Percentiles rank a stretch among this genome's conserved stretches.
Conservation (phyloP, 2,888 invertebrate species). For the Branchinecta sandiegonensis region DNA sequence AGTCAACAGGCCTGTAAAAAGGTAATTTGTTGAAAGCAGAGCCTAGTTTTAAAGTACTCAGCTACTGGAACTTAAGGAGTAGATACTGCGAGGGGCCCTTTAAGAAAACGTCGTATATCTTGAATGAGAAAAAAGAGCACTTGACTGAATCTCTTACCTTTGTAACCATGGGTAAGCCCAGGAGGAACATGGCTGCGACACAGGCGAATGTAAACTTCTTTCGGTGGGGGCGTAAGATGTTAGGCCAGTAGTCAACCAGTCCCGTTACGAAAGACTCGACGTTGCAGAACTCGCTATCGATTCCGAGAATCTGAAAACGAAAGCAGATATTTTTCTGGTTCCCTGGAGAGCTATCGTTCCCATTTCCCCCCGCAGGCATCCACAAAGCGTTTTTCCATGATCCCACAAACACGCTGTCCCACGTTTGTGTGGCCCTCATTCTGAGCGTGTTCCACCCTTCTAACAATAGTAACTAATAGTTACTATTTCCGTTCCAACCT, state of each 20-base stretch:
- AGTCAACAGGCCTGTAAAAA: too few relatives aligned
- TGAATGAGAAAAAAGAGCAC: too few relatives aligned
- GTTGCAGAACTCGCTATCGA: constrained; percentile 58
- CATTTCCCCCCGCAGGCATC: neutral
- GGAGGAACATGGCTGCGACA: constrained; percentile 43
- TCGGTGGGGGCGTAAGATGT: constrained; percentile 42
- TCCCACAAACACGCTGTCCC: too few relatives aligned
- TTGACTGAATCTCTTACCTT: constrained; percentile 36
- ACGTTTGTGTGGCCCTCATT: neutral
- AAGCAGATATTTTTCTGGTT: neutral
- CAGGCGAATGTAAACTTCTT: constrained; percentile 48
- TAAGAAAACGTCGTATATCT: too few relatives aligned
- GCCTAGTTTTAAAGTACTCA: too few relatives aligned
- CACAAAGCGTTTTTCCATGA: neutral
- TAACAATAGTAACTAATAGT: too few relatives aligned
- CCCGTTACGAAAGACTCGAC: constrained; percentile 48
- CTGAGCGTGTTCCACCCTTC: too few relatives aligned
- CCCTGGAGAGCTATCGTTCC: neutral
- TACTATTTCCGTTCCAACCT: too few relatives aligned
- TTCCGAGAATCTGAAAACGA: constrained; percentile 45
- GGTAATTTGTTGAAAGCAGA: too few relatives aligned
- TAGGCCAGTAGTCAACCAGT: constrained; percentile 45
- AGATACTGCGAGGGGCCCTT: too few relatives aligned
- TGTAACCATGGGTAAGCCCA: constrained; percentile 49
- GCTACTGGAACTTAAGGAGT: too few relatives aligned